phyloP scores from a whole-genome alignment of 1,140 invertebrate genomes.

The Hyles vespertilio region DNA sequence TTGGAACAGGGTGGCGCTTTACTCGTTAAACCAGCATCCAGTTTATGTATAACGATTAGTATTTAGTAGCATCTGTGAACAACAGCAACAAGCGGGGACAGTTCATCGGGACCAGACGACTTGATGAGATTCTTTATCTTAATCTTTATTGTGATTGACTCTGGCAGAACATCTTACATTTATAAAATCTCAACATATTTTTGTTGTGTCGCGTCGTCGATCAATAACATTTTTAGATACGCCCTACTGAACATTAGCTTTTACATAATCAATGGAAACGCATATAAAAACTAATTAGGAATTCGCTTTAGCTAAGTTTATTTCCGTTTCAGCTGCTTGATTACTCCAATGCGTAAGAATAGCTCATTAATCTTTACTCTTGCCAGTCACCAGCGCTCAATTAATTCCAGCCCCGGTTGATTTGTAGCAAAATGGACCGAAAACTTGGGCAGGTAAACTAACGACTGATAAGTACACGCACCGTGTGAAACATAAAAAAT shows the following conservation, averaged over 20 bases:
- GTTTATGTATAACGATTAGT: too few species aligned
- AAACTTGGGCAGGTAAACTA: too few species aligned
- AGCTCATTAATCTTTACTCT: constrained; percentile 40
- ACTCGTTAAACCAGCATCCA: background rate
- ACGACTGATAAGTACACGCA: too few species aligned
- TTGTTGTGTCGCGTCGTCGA: too few species aligned
- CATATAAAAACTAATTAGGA: constrained; percentile 7
- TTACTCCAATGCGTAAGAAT: constrained; percentile 5
- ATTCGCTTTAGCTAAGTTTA: background rate
- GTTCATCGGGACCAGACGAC: background rate
- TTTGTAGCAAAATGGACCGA: constrained; percentile 6
- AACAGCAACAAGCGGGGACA: background rate
- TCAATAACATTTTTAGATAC: too few species aligned
- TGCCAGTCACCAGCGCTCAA: constrained; percentile 52
- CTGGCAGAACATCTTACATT: too few species aligned
- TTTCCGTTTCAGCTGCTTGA: background rate
- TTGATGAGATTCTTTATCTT: background rate
- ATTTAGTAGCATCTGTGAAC: background rate
- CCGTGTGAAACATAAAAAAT: too few species aligned
- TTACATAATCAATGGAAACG: too few species aligned
- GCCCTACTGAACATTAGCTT: too few species aligned
- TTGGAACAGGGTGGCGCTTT: background rate
- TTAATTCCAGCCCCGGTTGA: constrained; percentile 39
- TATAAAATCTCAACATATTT: too few species aligned
- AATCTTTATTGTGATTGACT: too few species aligned